Evolutionary conservation across 2,113 vertebrate genomes (phyloP), one percentile per base, ranked within the genome.

Genomic region (Plectropomus leopardus): DNA sequence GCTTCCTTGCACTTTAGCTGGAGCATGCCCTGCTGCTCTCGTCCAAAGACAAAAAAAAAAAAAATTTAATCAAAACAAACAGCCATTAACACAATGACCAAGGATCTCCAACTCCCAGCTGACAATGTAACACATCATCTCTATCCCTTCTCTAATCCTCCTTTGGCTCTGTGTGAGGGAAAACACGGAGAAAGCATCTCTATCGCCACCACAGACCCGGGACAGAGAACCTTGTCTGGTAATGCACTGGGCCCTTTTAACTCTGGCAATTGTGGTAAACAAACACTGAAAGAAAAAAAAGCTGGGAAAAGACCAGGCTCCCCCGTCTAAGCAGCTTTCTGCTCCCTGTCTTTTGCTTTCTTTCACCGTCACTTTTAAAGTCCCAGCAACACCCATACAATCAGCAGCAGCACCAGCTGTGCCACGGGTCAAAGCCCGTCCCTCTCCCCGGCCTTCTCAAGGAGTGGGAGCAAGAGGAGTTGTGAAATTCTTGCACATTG

Each of bases 401-500:
- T n/a, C 61, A 85, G 55, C 78, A 79, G 73, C 44, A 78, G 68
- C 63, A 83, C 88, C 91, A 93, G 92, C 93, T 93, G 92, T 84
- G 86, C 76, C 72, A 85, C 21, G 72, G 92, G 91, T 94, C 92
- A 91, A 72, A 85, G 84, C 71, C 84, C 48, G 91, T 90, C 88
- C 92, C 84, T 83, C 78, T 91, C 69, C 54, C 58, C 61, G 57
- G 83, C 79, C 85, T 83, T 90, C 72, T 85, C 70, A 78, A 89
- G 65, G 85, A 85, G 88, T 86, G 86, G 86, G 84, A 93, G 87
- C 84, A 55, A 48, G 73, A 92, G 69, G 80, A 93, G 86, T 94
- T 93, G 91, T 92, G 90, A 95, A 95, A 92, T 92, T 92, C 87
- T 89, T 86, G 74, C 86, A 89, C 81, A 59, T 80, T 90, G 89